Percentiles rank a stretch among this genome's conserved stretches.
These are phyloP conservation scores for Syrrhaptes paradoxus DNA, from an alignment of 2,113 vertebrate species.

Conservation along the genomic window DNA sequence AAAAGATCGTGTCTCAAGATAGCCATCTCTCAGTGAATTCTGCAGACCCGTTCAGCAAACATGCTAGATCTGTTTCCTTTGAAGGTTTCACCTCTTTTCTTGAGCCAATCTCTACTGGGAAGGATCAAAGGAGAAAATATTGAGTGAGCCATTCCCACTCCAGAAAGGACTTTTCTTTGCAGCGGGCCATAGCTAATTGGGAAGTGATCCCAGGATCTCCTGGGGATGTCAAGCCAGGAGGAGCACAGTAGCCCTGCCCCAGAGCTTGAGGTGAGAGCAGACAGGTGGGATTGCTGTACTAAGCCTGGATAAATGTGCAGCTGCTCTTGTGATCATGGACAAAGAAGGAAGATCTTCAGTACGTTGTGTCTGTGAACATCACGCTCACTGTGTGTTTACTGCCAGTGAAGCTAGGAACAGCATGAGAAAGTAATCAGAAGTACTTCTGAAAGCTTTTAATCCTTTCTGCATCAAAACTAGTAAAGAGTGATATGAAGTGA, in stretches of 20 bases:
- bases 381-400: not conserved
- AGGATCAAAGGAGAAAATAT: not conserved
- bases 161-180: not conserved
- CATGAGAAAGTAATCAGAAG: not conserved
- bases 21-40: not conserved
- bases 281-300: not conserved
- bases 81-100: not conserved
- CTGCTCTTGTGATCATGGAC: not conserved
- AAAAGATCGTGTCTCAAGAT: not conserved
- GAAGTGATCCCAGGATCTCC: not conserved
- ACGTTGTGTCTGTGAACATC: not conserved
- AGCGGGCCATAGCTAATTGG: not conserved
- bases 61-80: not conserved
- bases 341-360: not conserved
- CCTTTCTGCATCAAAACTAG: not conserved
- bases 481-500: not conserved
- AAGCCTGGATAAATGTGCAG: not conserved
- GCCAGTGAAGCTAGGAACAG: not conserved
- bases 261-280: not conserved
- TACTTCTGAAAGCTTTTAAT: not conserved
- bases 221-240: not conserved
- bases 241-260: not conserved
- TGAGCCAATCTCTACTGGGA: not conserved
- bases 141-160: not conserved
- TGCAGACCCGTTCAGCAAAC: not conserved